Evolutionary conservation across 2,113 vertebrate species (phyloP), one percentile per base, ranked within the genome.

Genomic region (Cololabis saira): DNA sequence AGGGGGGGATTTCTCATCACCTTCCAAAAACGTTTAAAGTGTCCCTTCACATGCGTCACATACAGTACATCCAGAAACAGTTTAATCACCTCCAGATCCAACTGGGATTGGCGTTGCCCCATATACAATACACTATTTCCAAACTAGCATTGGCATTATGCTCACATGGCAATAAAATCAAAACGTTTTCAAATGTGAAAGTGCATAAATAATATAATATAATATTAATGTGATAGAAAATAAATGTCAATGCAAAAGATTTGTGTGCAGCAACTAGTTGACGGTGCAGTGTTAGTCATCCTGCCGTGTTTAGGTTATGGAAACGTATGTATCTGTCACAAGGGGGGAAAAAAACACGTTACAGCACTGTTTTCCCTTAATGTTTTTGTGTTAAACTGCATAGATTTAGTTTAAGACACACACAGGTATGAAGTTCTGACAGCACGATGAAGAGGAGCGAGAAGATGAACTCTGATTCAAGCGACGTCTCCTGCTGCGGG

Each of bases 351-450:
- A 12, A 68, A 45, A 18, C 52, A 50, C 12, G 21, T 67, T 24
- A 68, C 83, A 76, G 78, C 70, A 71, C 80, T 74, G 44, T 75
- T 53, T 57, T 67, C 71, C 64, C 61, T 82, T 64, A 17, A 27
- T 27, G 57, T 64, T 16, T 67, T 53, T 61, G n/a, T 12, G 27
- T 41, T 10, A 4, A 16, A 81, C 85, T 91, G 89, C 87, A 90
- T 90, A 91, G 87, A 78, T 91, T 83, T 45, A 67, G 65, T 73
- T 84, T 89, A 89, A 83, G 86, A 87, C 83, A 91, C 86, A 76
- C 86, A 84, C 75, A 72, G 87, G 82, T 75, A 74, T 71, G 58
- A 85, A 81, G 65, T 62, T 56, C 68, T 16, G 84, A 84, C 71
- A 85, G 88, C 79, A 68, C 74, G 66, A 67, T 61, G 62, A 70